A percentile compares a stretch with the other conserved stretches of the same genome.
Evolutionary conservation across 2,888 invertebrate genomes (phyloP).

Genomic region (Drosophila anceps): DNA sequence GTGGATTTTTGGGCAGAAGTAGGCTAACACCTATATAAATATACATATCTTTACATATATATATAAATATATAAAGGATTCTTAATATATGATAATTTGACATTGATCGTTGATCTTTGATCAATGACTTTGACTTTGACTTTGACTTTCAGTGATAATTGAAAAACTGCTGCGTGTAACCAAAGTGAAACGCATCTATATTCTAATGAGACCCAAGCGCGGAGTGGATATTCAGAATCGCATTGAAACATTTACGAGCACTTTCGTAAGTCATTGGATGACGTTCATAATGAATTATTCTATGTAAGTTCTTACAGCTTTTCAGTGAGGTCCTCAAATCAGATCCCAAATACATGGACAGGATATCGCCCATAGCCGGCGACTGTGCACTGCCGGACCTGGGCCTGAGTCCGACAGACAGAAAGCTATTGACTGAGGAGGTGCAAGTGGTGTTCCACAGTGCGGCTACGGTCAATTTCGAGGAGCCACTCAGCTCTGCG

Average conservation of each 20-base stretch:
- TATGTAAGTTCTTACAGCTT: slow-evolving; percentile 10
- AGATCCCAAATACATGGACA: slow-evolving; percentile 74
- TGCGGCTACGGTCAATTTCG: slow-evolving; percentile 95
- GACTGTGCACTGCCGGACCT: slow-evolving; percentile 83
- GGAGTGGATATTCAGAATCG: slow-evolving; percentile 88
- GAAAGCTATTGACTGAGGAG: slow-evolving; percentile 72
- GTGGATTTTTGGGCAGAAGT: slow-evolving; percentile 86
- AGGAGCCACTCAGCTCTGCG: slow-evolving; percentile 89
- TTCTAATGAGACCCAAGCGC: slow-evolving; percentile 87
- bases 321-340: slow-evolving; percentile 40
- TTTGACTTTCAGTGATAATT: slow-evolving; percentile 85
- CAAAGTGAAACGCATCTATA: slow-evolving; percentile 86
- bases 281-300: not conserved
- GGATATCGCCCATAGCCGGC: slow-evolving; percentile 83
- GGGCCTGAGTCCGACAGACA: slow-evolving; percentile 83
- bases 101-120: not conserved
- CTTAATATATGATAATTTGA: not conserved
- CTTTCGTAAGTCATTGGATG: slow-evolving; percentile 86
- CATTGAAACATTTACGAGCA: slow-evolving; percentile 88
- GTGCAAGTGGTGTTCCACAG: slow-evolving; percentile 91
- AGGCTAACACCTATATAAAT: slow-evolving; percentile 1
- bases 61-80: not conserved
- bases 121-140: not conserved
- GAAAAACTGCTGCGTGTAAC: slow-evolving; percentile 88
- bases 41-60: not conserved